Base-by-base conservation (phyloP, 1,140 invertebrate genomes). In the Drosophila lacteicornis region DNA sequence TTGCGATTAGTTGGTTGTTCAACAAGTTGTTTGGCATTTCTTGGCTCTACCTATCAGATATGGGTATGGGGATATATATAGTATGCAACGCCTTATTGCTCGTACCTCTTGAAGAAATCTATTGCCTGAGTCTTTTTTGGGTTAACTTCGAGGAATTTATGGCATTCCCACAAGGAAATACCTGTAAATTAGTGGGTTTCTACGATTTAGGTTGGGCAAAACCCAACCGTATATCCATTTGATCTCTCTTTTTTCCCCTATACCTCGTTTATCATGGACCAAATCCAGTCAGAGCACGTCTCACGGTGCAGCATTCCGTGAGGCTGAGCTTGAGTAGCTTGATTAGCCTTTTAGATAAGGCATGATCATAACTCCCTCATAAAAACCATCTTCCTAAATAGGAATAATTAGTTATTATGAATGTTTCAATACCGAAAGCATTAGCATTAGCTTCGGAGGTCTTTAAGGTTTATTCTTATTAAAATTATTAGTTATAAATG, bases 1-100 rank as follows among this genome's bases (percentile, higher is more conserved):
- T 59, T 56, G 57, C 56, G 60, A 36, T 36, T 36, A 36, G 33
- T 36, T 11, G 47, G 42, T 70, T 49, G 75, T 30, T 85, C 81
- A 83, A 83, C 81, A 83, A 83, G 81, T 83, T 76, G 65, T 47
- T 58, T 38, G 43, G 46, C 62, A 67, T 50, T 55, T 70, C 65
- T 30, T 25, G 13, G 36, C 19, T n/a, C 12, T 27, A 43, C 25
- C 43, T 33, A 69, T 69, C 15, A 67, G 62, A 40, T 50, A 36
- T 30, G 22, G 25, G 5, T 33, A 6, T 12, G 17, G 25, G 19
- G 7, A 11, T 22, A 38, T n/a, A 22, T 55, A n/a, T n/a, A n/a
- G n/a, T n/a, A 7, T 40, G 15, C 19, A 22, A 40, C 3, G 2
- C 40, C 4, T 15, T 25, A 40, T 56, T 40, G 33, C 19, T 40